phyloP scores from a whole-genome alignment of 2,888 invertebrate species.

The Mimachlamys varia region DNA sequence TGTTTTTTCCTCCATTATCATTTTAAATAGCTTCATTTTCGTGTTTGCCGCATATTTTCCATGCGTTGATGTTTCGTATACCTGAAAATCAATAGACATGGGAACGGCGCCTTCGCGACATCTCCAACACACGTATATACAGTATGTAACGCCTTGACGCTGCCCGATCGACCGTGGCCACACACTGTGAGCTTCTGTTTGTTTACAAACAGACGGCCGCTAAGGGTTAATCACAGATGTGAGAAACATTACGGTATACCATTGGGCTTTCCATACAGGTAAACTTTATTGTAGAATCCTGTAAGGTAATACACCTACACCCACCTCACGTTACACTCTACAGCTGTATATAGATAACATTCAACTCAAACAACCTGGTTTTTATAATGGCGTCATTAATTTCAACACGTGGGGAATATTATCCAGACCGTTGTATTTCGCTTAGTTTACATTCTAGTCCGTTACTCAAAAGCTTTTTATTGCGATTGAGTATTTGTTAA shows the following conservation, averaged over 20 bases:
- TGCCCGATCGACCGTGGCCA: constrained; percentile 31
- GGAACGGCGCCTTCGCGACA: neutral
- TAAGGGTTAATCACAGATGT: constrained; percentile 13
- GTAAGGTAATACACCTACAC: neutral
- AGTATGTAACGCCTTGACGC: neutral
- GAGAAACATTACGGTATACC: neutral
- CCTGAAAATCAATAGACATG: neutral
- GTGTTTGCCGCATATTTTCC: neutral
- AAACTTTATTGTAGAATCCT: neutral
- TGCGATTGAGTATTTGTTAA: too few species aligned
- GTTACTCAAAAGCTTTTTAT: too few species aligned
- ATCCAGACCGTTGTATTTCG: neutral
- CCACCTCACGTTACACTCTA: neutral
- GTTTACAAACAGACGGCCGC: constrained; percentile 25
- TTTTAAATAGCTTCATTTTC: neutral
- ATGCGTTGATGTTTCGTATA: neutral
- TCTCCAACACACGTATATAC: neutral
- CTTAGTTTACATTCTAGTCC: neutral
- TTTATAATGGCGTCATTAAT: too few species aligned
- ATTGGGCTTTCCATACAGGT: neutral
- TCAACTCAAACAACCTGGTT: neutral
- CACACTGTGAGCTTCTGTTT: neutral
- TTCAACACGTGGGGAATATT: too few species aligned
- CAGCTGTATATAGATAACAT: neutral
- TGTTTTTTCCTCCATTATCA: neutral